Base-by-base conservation (phyloP, 1,140 invertebrate genomes). In the Nylanderia fulva region DNA sequence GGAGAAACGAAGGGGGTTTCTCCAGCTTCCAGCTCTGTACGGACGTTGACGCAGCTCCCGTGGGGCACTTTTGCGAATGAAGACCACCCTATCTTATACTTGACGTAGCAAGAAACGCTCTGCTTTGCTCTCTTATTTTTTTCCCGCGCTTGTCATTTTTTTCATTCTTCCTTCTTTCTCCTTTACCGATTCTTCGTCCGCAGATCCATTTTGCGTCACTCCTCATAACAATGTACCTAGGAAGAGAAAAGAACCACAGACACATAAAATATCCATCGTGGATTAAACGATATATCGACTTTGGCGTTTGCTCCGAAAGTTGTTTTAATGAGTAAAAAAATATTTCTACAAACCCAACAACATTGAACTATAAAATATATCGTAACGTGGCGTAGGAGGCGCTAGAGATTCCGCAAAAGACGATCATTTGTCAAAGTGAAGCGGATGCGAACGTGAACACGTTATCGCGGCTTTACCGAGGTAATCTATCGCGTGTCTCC, bases 21-120 rank as follows among this genome's bases (percentile, higher is more conserved):
- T n/a, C n/a, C 36, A 76, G 83, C 91, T 90, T 92, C 91, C n/a
- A n/a, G n/a, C 91, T 75, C 87, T 91, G 86, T 60, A 88, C 21
- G 91, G 90, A 93, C 93, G 92, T 94, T 94, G 93, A 94, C 93
- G 91, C 86, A 91, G 90, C 91, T 94, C 93, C 92, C 94, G 90
- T 85, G 93, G 92, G 94, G 91, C 92, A 94, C 92, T 94, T 94
- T 94, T 92, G 86, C 91, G 89, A 87, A 92, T 89, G 85, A 88
- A 88, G 90, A 85, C 91, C 88, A 89, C 87, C 89, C 90, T 88
- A 85, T 86, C 92, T 92, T 86, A 86, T 88, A 90, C 87, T 91
- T 91, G 85, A 90, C 80, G 85, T 89, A 91, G 91, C 86, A 91
- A 86, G 61, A 82, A 58, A 88, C 85, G 60, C 69, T 84, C 61